Base-by-base conservation (phyloP, 2,797 vertebrate genomes). In the Xenentodon cancila region DNA sequence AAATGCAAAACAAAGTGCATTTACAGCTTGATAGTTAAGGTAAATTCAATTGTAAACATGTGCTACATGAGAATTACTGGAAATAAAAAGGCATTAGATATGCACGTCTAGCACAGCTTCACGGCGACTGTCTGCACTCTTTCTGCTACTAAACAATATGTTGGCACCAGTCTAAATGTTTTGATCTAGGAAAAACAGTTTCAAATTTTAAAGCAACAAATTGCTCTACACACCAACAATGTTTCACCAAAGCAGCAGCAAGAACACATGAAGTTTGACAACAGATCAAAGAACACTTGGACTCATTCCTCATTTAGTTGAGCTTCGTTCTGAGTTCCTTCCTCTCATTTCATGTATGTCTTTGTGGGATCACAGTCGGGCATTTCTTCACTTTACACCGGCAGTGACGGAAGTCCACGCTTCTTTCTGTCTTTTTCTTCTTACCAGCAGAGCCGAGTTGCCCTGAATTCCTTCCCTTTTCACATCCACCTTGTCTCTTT, bases 141-240 rank as follows among this genome's bases (percentile, higher is more conserved):
- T 55, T 46, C 16, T 27, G 20, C 55, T 16, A 55, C 58, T 64
- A 49, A 65, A 80, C 22, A 16, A 18, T 58, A 17, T 45, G 12
- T 20, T 65, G 43, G 44, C 63, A 80, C 75, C 72, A 77, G 73
- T 82, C 49, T 21, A 60, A 59, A 78, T 47, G 60, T 63, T 78
- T 70, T 47, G 37, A 40, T 40, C 37, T 40, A 40, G 53, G 19
- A 52, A 18, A 40, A 66, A 80, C 16, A 43, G 58, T 75, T 49
- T 55, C 8, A 30, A 30, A 30, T 62, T 54, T 64, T 64, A 66
- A 75, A 73, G 55, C 55, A 65, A 50, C 48, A 82, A 71, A 77
- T 86, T 84, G 70, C 89, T 89, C 85, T 80, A 69, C 80, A 82
- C 79, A 88, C 65, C 71, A 68, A 79, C 73, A 82, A 78, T 77